A percentile compares a stretch with the other conserved stretches of the same genome.
phyloP scores from a whole-genome alignment of 2,113 vertebrate species.

The Prochilodus magdalenae region DNA sequence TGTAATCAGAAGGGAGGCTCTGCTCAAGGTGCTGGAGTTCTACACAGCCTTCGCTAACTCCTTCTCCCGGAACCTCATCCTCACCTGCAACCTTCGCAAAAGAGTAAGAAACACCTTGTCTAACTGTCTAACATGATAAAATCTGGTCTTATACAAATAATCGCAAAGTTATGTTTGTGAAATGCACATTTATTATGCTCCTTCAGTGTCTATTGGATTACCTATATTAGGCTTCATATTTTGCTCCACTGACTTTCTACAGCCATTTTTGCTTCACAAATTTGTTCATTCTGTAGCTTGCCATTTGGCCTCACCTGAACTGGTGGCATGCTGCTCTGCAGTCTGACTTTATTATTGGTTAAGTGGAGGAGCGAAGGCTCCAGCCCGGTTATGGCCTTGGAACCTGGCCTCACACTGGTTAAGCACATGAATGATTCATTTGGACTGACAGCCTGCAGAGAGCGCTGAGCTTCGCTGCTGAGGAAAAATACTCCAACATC shows the following conservation, averaged over 20 bases:
- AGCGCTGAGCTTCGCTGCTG: conserved; percentile 21
- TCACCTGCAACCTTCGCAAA: conserved; percentile 96
- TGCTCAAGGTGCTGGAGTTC: conserved; percentile 95
- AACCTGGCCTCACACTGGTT: conserved; percentile 41
- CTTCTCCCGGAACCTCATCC: conserved; percentile 94
- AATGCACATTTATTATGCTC: not conserved
- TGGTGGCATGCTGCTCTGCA: not conserved
- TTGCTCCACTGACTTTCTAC: not conserved
- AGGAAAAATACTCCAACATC: conserved; percentile 3
- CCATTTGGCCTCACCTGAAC: conserved; percentile 28
- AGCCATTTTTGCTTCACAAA: not conserved
- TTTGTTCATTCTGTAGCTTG: not conserved
- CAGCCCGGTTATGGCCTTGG: conserved; percentile 30
- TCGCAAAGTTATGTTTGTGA: not conserved
- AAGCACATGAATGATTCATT: conserved; percentile 50
- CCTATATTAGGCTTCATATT: not conserved
- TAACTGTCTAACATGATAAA: not conserved
- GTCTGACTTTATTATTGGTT: conserved; percentile 18
- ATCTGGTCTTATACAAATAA: not conserved
- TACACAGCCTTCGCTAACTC: conserved; percentile 96
- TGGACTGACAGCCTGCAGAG: conserved; percentile 28
- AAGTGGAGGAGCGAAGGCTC: not conserved
- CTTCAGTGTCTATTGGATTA: not conserved
- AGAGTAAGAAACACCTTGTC: conserved; percentile 79
- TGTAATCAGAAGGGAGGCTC: conserved; percentile 91